A percentile compares a stretch with the other conserved stretches of the same genome.
These are phyloP conservation scores for Chironomus striatipennis DNA, from an alignment of 1,140 invertebrate genomes.

Conservation along the genomic window DNA sequence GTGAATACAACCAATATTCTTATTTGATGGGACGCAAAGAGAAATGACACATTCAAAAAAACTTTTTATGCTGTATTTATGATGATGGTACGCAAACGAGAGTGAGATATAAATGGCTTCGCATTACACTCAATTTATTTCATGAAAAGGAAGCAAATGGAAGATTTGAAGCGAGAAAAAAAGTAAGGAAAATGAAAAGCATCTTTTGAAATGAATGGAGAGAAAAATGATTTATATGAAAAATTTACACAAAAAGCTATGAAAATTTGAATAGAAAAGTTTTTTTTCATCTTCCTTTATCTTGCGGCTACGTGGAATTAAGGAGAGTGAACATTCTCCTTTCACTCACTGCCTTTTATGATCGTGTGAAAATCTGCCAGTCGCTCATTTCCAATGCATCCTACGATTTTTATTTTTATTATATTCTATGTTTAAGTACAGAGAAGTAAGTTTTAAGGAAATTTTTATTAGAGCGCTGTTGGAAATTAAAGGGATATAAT, in stretches of 20 bases:
- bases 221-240: neutral
- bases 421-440: neutral
- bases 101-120: conserved; percentile 5
- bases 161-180: neutral
- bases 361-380: conserved; percentile 15
- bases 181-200: neutral
- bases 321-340: neutral
- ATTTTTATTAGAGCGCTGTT: no score
- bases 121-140: conserved; percentile 20
- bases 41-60: neutral
- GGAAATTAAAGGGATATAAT: no score
- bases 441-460: neutral
- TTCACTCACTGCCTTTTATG: neutral
- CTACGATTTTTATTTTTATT: neutral
- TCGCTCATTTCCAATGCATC: neutral
- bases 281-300: neutral
- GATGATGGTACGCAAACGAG: neutral
- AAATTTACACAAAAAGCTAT: conserved; percentile 8
- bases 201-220: neutral
- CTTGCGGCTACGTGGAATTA: neutral
- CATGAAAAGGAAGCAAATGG: neutral
- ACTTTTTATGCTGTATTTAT: neutral
- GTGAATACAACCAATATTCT: neutral
- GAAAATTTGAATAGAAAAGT: conserved; percentile 11
- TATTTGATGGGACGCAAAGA: neutral